phyloP scores from a whole-genome alignment of 2,113 vertebrate species.

The Microtus ochrogaster region DNA sequence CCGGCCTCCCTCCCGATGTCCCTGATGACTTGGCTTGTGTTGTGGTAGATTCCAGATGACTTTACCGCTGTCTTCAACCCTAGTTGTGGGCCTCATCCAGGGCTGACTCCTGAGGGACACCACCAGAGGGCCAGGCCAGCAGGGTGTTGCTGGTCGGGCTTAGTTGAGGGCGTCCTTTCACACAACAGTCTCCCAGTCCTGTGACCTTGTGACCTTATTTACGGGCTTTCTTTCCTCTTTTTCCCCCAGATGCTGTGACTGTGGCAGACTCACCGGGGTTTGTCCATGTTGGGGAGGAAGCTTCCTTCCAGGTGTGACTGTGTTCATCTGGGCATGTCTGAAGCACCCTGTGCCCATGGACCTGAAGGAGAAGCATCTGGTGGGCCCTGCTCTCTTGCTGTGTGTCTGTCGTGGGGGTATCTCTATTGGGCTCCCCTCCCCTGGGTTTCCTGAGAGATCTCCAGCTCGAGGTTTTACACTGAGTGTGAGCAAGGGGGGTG shows the following conservation, averaged over 20 bases:
- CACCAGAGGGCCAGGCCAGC: neutral
- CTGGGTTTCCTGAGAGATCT: neutral
- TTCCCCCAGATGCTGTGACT: constrained; percentile 81
- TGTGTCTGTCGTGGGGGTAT: neutral
- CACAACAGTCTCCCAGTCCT: accelerated
- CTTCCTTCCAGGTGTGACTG: constrained; percentile 75
- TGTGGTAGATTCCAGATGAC: neutral
- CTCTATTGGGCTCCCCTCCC: neutral
- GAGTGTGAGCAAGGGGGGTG: neutral
- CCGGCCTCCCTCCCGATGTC: neutral
- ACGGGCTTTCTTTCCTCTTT: constrained; percentile 33
- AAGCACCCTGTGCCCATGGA: constrained; percentile 89
- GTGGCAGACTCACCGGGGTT: constrained; percentile 62
- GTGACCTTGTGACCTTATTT: neutral
- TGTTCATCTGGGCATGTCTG: constrained; percentile 90
- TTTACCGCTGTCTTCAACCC: neutral
- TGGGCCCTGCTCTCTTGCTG: constrained; percentile 74
- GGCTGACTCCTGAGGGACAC: neutral
- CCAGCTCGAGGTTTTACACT: neutral
- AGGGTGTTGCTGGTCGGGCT: neutral
- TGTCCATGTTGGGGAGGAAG: constrained; percentile 72
- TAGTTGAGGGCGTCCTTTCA: neutral
- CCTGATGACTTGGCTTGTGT: neutral
- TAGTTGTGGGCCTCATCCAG: neutral
- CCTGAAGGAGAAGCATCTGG: constrained; percentile 92